Base-by-base conservation (phyloP, 2,888 invertebrate genomes). In the Orchesella flavescens region DNA sequence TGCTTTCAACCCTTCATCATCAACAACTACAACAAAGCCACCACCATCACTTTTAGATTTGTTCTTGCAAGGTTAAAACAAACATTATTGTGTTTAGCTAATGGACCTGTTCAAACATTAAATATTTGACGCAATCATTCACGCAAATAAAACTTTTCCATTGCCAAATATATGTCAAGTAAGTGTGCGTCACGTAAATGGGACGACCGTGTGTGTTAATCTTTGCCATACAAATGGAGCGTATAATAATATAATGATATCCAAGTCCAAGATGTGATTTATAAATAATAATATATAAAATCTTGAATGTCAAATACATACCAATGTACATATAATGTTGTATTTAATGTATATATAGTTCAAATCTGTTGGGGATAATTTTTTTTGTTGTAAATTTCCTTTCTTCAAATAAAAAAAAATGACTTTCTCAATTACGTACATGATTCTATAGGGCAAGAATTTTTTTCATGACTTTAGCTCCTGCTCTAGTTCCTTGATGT, bases 1-100 rank as follows among this genome's bases (percentile, higher is more conserved):
- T 46, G 68, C 68, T 44, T 65, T 75, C 19, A 68, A 76, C 19
- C 46, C 69, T 19, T 9, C 78, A n/a, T 9, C 78, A n/a, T 12
- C 46, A 49, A 57, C 75, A 55, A 34, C 46, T 21, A 46, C 34
- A 23, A n/a, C 63, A 19, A 68, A 43, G 46, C 77, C 59, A 12
- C 15, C 46, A n/a, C 24, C 24, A 15, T 57, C 66, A 53, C 23
- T 69, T 69, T 23, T 69, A 46, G 69, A 69, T 19, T 15, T 69
- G 46, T 69, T 66, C 24, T 61, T 61, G 13, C 4, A 15, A 23
- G 61, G 23, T 24, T 17, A 24, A 49, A 7, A 12, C 3, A 49
- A 34, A 34, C n/a, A n/a, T n/a, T n/a, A n/a, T n/a, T n/a, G n/a
- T 15, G 55, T 13, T 21, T 55, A 55, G 55, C 57, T 57, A 49